These are phyloP conservation scores for Aethina tumida DNA, from an alignment of 1,140 invertebrate species.

Conservation along the genomic window DNA sequence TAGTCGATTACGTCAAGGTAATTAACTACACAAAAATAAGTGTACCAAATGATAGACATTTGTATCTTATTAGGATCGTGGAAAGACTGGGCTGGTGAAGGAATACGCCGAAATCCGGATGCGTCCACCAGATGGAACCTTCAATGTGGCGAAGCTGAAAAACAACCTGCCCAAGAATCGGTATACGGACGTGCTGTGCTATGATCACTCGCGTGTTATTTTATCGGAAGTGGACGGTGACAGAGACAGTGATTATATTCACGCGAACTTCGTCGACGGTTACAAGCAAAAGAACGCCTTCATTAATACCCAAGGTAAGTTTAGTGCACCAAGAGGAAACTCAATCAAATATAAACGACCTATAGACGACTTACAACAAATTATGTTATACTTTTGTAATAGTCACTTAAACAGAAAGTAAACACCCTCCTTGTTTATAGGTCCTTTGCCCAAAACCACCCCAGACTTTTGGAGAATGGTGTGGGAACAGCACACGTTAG, in stretches of 20 bases:
- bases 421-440: conserved; percentile 35
- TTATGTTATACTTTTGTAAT: neutral
- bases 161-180: conserved; percentile 86
- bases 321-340: too few relatives aligned
- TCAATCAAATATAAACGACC: too few relatives aligned
- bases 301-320: conserved; percentile 88
- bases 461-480: conserved; percentile 95
- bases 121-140: conserved; percentile 73
- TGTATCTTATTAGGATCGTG: too few relatives aligned
- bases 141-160: conserved; percentile 67
- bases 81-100: conserved; percentile 64
- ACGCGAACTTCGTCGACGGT: conserved; percentile 96
- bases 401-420: conserved; percentile 1
- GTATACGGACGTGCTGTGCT: conserved; percentile 93
- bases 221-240: conserved; percentile 65
- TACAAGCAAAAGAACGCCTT: conserved; percentile 97
- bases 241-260: conserved; percentile 83
- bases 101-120: conserved; percentile 78
- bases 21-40: too few relatives aligned
- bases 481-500: conserved; percentile 83
- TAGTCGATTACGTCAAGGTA: conserved; percentile 70
- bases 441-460: conserved; percentile 85
- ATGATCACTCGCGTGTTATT: conserved; percentile 86
- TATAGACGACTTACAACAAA: too few relatives aligned
- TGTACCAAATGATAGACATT: too few relatives aligned